Evolutionary conservation across 1,140 invertebrate genomes (phyloP).

Genomic region (Mercenaria mercenaria): DNA sequence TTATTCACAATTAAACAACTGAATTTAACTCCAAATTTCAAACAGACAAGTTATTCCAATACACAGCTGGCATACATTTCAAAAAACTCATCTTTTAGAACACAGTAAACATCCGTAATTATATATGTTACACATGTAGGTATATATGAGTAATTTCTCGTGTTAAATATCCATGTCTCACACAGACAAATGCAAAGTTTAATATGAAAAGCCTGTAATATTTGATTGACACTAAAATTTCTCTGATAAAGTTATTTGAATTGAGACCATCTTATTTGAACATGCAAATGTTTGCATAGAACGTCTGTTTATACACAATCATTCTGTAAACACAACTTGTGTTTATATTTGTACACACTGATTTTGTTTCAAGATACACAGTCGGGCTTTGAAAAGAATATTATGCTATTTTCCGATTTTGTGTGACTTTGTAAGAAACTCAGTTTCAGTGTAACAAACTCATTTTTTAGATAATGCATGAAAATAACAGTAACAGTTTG

Average conservation of each 20-base stretch:
- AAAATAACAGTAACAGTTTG: too few species aligned
- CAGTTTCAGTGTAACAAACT: too few species aligned
- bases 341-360: constrained; percentile 49
- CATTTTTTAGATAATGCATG: too few species aligned
- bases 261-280: constrained; percentile 64
- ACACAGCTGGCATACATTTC: too few species aligned
- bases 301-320: constrained; percentile 57
- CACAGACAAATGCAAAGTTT: constrained; percentile 31
- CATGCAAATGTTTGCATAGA: constrained; percentile 65
- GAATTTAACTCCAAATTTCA: too few species aligned
- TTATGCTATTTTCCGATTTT: too few species aligned
- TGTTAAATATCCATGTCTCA: constrained; percentile 7
- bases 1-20: too few species aligned
- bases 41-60: too few species aligned
- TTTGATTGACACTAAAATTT: constrained; percentile 64
- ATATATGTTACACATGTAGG: background rate
- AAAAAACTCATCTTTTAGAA: too few species aligned
- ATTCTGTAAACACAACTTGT: constrained; percentile 57
- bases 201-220: constrained; percentile 40
- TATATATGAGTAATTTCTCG: background rate
- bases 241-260: constrained; percentile 68
- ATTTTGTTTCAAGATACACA: constrained; percentile 39
- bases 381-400: background rate
- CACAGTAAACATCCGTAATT: background rate
- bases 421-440: too few species aligned